Evolutionary conservation across 2,113 vertebrate species (phyloP).

Genomic region (Conger conger): DNA sequence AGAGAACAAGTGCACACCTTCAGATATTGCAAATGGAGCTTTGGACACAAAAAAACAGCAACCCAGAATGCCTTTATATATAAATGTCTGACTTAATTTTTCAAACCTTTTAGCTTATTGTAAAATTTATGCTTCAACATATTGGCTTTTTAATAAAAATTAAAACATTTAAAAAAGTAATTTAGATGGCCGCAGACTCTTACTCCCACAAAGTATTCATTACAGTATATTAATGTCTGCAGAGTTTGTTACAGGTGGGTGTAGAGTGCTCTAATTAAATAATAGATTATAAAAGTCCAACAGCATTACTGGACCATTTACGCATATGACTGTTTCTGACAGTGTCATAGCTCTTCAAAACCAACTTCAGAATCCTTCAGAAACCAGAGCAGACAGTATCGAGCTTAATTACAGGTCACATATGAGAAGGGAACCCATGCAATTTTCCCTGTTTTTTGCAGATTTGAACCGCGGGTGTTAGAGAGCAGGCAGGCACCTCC

Average conservation of each 20-base stretch:
- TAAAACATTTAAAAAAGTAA: background rate
- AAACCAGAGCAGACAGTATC: background rate
- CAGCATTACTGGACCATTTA: background rate
- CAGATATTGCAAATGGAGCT: background rate
- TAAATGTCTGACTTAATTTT: background rate
- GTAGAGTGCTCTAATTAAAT: conserved; percentile 2
- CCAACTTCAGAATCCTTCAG: background rate
- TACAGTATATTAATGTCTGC: conserved; percentile 9
- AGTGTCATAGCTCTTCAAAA: background rate
- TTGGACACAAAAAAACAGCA: background rate
- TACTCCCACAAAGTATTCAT: background rate
- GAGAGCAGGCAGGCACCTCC: conserved; percentile 60
- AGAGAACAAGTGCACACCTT: background rate
- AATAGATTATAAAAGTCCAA: background rate
- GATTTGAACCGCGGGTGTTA: background rate
- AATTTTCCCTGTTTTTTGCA: background rate
- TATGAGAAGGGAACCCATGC: background rate
- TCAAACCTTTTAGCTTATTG: background rate
- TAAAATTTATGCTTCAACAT: background rate
- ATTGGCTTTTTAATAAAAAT: background rate
- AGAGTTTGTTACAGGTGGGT: conserved; percentile 1
- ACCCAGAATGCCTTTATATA: no score
- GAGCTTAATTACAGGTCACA: background rate
- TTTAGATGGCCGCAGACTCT: conserved; percentile 4
- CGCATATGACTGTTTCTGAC: background rate